phyloP scores from a whole-genome alignment of 2,888 invertebrate species.

The Dryomyza anilis region DNA sequence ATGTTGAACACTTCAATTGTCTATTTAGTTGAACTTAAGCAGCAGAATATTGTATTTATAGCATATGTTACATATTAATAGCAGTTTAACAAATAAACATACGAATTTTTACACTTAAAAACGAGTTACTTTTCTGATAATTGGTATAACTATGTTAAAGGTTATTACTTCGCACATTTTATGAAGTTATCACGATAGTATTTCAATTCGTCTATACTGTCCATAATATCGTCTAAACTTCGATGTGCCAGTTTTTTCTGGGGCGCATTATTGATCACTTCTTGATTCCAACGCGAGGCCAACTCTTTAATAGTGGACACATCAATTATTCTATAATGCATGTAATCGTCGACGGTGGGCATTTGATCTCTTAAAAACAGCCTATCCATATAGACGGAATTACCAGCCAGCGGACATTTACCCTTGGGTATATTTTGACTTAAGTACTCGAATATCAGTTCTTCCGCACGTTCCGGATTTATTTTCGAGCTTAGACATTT shows the following conservation, averaged over 20 bases:
- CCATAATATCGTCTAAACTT: slow-evolving; percentile 81
- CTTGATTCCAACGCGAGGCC: slow-evolving; percentile 76
- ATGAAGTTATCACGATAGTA: slow-evolving; percentile 76
- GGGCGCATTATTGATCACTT: slow-evolving; percentile 66
- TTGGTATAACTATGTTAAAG: too few relatives aligned
- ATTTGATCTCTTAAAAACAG: slow-evolving; percentile 81
- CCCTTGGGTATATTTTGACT: slow-evolving; percentile 63
- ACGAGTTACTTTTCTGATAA: too few relatives aligned
- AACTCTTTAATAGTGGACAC: slow-evolving; percentile 90
- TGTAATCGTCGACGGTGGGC: slow-evolving; percentile 73
- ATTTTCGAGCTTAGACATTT: slow-evolving; percentile 73
- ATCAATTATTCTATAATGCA: slow-evolving; percentile 93
- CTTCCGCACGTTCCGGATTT: slow-evolving; percentile 72
- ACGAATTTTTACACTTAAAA: too few relatives aligned
- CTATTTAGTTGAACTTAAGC: too few relatives aligned
- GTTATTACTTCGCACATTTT: slow-evolving; percentile 27
- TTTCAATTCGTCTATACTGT: slow-evolving; percentile 82
- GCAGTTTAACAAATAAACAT: too few relatives aligned
- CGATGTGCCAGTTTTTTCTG: slow-evolving; percentile 73
- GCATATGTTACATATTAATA: too few relatives aligned
- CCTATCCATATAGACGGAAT: slow-evolving; percentile 85
- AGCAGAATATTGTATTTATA: too few relatives aligned
- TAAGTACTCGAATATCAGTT: slow-evolving; percentile 74
- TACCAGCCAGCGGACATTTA: slow-evolving; percentile 82
- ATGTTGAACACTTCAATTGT: too few relatives aligned